These are phyloP conservation scores for Druon quercuslanigerum DNA, from an alignment of 1,140 invertebrate species.

Conservation along the genomic window DNA sequence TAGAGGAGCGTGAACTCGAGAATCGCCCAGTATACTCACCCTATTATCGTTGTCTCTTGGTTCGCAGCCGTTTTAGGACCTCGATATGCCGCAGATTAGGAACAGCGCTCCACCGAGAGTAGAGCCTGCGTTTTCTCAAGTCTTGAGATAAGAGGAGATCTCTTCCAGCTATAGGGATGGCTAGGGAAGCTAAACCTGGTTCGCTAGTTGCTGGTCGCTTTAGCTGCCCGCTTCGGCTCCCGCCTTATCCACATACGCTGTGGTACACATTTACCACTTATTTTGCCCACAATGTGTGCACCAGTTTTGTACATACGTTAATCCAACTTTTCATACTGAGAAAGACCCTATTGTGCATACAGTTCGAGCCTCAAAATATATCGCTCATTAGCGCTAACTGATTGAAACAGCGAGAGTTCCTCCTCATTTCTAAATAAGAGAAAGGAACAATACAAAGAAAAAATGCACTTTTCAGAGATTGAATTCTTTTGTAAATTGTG, in stretches of 20 bases:
- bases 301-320: background rate
- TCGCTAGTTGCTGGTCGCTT: constrained; percentile 13
- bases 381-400: constrained; percentile 65
- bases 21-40: constrained; percentile 16
- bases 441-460: constrained; percentile 38
- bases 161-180: background rate
- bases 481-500: too few relatives aligned
- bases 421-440: constrained; percentile 21
- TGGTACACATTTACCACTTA: background rate
- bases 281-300: background rate
- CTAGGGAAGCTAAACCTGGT: constrained; percentile 5
- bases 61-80: constrained; percentile 51
- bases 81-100: constrained; percentile 54
- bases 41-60: constrained; percentile 50
- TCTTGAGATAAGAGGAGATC: constrained; percentile 41
- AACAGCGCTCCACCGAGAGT: constrained; percentile 30
- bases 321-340: background rate
- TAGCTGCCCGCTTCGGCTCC: background rate
- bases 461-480: too few relatives aligned
- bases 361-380: constrained; percentile 56
- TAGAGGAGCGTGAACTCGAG: constrained; percentile 25
- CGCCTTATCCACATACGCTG: background rate
- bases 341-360: background rate
- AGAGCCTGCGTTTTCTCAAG: constrained; percentile 58
- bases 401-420: constrained; percentile 57